Base-by-base conservation (phyloP, 2,888 invertebrate species). In the Pandemis corylana region DNA sequence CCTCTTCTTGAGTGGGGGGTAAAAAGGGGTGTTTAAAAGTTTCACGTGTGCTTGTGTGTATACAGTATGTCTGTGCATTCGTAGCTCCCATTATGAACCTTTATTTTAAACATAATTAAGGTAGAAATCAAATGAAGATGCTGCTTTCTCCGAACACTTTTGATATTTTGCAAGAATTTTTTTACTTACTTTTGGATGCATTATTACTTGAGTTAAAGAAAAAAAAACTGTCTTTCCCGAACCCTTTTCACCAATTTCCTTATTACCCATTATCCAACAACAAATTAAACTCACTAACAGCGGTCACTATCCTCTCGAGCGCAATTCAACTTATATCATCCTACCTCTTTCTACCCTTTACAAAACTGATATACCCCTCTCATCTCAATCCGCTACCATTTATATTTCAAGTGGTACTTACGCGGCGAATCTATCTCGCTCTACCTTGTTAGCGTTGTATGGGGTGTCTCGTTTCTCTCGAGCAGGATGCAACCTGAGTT, bases 301-400 rank as follows among this genome's bases (percentile, higher is more conserved):
- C 72, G 76, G 72, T 72, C 65, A 77, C 67, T 72, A 73, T 74
- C 78, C 79, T 78, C 78, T 77, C 77, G 64, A 77, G 76, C 77
- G 78, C 72, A 76, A 72, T 63, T 46, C 69, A 28, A 42, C 20
- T 56, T 56, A 7, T 9, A 20, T n/a, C 68, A 74, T 68, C 56
- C 77, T 49, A 51, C 78, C 78, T 56, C 71, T 76, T 68, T 68
- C 77, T 76, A 28, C 76, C 46, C 76, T n/a, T 68, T 63, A 36
- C 36, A 10, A 64, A 49, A 42, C 15, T 41, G 20, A 20, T 56
- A 72, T 76, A 80, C 71, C 80, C 77, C 82, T 79, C 84, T 76
- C 80, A 85, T 84, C 76, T 68, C 85, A 88, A 89, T 90, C 88
- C 89, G 92, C 92, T 93, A 93, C 93, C 92, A 90, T 93, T 93